Evolutionary conservation across 1,140 invertebrate species (phyloP).

Genomic region (Planococcus citri): DNA sequence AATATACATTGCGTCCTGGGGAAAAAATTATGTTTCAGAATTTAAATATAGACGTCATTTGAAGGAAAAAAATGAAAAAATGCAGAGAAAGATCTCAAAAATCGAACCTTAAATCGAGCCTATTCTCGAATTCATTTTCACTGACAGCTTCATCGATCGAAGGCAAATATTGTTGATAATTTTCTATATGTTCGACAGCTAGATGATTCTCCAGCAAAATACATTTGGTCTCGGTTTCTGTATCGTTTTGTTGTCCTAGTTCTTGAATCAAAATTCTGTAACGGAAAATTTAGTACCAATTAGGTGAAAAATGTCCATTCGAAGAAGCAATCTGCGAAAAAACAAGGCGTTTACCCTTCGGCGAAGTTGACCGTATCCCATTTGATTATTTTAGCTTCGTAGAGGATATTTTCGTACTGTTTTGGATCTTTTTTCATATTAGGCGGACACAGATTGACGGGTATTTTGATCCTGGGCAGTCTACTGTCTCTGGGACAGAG

Average conservation of each 20-base stretch:
- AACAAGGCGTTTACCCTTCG: conserved; percentile 39
- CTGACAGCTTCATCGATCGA: conserved; percentile 41
- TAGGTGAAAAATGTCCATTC: not conserved
- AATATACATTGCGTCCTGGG: conserved; percentile 65
- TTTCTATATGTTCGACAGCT: conserved; percentile 46
- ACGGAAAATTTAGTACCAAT: conserved; percentile 16
- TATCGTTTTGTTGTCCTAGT: conserved; percentile 57
- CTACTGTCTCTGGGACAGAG: not conserved
- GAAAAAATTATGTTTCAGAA: too few relatives aligned
- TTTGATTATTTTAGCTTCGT: conserved; percentile 51
- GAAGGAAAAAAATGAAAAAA: too few relatives aligned
- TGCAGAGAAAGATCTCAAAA: too few relatives aligned
- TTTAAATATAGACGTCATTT: too few relatives aligned
- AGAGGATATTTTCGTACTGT: conserved; percentile 39
- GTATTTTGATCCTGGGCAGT: not conserved
- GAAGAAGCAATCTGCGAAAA: not conserved
- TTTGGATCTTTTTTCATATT: not conserved
- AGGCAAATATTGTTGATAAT: conserved; percentile 44
- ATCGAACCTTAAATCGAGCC: conserved; percentile 52
- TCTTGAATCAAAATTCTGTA: conserved; percentile 45
- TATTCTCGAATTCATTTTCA: conserved; percentile 42
- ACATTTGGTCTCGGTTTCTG: conserved; percentile 61
- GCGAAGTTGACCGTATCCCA: conserved; percentile 46
- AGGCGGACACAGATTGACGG: not conserved
- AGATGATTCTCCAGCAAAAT: conserved; percentile 66